Percentiles rank a stretch among this genome's conserved stretches.
phyloP scores from a whole-genome alignment of 2,888 invertebrate genomes.

The Agrotis exclamationis region DNA sequence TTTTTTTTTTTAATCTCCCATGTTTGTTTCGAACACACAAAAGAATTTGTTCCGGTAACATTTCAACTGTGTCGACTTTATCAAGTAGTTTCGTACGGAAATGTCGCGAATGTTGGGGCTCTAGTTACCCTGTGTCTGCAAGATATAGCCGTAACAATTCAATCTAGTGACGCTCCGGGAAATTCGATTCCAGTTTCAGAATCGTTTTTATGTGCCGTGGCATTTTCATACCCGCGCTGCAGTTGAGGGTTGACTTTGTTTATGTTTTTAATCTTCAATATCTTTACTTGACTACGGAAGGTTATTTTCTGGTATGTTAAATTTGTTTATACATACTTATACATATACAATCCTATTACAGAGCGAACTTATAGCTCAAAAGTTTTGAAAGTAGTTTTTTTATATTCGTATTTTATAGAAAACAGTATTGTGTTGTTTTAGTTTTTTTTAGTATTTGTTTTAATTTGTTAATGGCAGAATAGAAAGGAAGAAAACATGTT shows the following conservation, averaged over 20 bases:
- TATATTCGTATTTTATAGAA: too few relatives aligned
- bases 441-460: too few relatives aligned
- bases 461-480: too few relatives aligned
- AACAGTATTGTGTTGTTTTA: too few relatives aligned
- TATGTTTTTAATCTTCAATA: slow-evolving; percentile 41
- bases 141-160: slow-evolving; percentile 75
- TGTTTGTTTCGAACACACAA: slow-evolving; percentile 21
- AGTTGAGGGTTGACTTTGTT: slow-evolving; percentile 56
- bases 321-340: background rate
- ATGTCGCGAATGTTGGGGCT: slow-evolving; percentile 54
- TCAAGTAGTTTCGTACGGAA: slow-evolving; percentile 65
- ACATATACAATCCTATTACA: background rate
- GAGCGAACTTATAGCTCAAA: background rate
- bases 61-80: slow-evolving; percentile 63
- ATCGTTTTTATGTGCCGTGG: slow-evolving; percentile 60
- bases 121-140: slow-evolving; percentile 67
- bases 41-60: slow-evolving; percentile 43
- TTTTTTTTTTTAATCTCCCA: too few relatives aligned
- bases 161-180: slow-evolving; percentile 69
- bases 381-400: too few relatives aligned
- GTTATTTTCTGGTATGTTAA: background rate
- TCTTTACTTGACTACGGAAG: slow-evolving; percentile 3
- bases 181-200: slow-evolving; percentile 71
- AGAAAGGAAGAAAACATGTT: too few relatives aligned
- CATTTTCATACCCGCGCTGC: slow-evolving; percentile 62